Evolutionary conservation across 2,888 invertebrate genomes (phyloP), one percentile per base, ranked within the genome.

Genomic region (Nemurella pictetii): DNA sequence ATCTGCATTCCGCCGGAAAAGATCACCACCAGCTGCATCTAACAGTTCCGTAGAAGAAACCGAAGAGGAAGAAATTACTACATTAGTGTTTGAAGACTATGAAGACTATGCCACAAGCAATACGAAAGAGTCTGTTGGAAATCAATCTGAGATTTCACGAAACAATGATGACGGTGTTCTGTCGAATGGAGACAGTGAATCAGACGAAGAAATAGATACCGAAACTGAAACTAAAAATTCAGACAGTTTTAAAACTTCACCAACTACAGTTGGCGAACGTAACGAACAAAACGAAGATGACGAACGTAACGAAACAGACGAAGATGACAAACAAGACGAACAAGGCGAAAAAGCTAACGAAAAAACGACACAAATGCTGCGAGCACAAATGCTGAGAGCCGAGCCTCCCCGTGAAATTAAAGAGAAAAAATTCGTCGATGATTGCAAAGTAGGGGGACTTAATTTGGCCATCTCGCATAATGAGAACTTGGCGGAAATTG

Each of bases 401-500:
- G 55, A 55, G 55, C 55, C 55, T 2, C 9, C 2, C 55, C 1
- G 9, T 3, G 4, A 32, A 55, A 20, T 12, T 2, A 20, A 2
- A 7, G 55, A 3, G 5, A 55, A 15, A 20, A 55, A 12, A 55
- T 12, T 12, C 20, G 20, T 12, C 12, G 78, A 78, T 15, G 78
- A 78, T 4, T 78, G 78, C 78, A 29, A 0, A 9, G 12, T 5
- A n/a, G 32, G 32, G 3, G 30, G 85, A 12, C 32, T 86, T 0
- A 28, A 28, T 87, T 89, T 93, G 20, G 91, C 89, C 87, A 87
- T 93, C 28, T 91, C 92, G 0, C 90, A 90, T 83, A 92, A 92
- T 88, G 89, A 89, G 0, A 89, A 90, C 0, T 88, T 93, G 85
- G 88, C 87, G 15, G 89, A 89, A 32, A 91, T 93, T 83, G 89